These are phyloP conservation scores for Oenanthe melanoleuca DNA, from an alignment of 2,113 vertebrate species.

Conservation along the genomic window DNA sequence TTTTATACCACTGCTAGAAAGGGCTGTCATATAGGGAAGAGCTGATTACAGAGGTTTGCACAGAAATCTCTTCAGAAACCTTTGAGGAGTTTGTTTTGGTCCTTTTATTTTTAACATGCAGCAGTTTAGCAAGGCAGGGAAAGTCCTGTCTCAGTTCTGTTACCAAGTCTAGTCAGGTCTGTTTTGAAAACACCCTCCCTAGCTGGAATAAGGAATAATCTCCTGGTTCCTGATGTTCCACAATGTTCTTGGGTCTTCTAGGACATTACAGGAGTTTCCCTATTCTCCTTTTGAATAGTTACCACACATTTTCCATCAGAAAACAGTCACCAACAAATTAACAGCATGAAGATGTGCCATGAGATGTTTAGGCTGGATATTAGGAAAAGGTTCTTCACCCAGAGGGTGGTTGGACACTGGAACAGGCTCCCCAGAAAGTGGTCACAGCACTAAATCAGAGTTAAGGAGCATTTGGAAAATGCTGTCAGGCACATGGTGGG, in stretches of 20 bases:
- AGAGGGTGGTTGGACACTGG: not conserved
- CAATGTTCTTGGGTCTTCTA: not conserved
- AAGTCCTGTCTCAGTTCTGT: not conserved
- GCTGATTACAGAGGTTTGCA: too few relatives aligned
- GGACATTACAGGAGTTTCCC: not conserved
- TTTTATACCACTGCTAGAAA: not conserved
- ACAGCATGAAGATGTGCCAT: not conserved
- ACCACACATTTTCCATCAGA: not conserved
- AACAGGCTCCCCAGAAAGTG: not conserved
- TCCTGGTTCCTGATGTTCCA: not conserved
- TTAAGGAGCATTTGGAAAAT: not conserved
- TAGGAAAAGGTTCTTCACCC: too few relatives aligned
- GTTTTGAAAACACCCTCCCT: not conserved
- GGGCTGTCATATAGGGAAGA: not conserved
- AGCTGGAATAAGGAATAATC: not conserved
- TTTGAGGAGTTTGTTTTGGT: not conserved
- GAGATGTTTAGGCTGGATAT: not conserved
- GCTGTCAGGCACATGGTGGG: not conserved
- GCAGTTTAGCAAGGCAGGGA: not conserved
- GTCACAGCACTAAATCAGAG: not conserved
- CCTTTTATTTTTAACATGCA: not conserved
- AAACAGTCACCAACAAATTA: not conserved
- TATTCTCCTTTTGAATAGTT: not conserved
- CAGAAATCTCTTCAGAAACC: not conserved
- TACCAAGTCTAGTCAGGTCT: not conserved